A percentile compares a stretch with the other conserved stretches of the same genome.
These are phyloP conservation scores for Trypoxylon attenuatum DNA, from an alignment of 2,888 invertebrate species.

Conservation along the genomic window DNA sequence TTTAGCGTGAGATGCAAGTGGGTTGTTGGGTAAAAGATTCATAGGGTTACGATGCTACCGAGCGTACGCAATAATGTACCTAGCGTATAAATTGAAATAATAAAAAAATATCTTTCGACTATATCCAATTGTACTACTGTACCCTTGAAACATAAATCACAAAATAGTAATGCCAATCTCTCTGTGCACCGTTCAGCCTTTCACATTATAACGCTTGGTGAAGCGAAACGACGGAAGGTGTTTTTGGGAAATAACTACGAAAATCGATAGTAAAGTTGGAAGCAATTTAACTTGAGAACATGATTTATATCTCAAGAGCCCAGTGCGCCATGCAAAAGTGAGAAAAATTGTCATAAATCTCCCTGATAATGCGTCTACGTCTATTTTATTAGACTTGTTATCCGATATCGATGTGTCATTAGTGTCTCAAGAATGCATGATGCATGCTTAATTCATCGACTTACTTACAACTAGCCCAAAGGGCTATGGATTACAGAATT, in stretches of 20 bases:
- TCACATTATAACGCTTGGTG: background rate
- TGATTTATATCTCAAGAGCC: background rate
- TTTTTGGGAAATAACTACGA: background rate
- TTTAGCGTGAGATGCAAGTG: too few species aligned
- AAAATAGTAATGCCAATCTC: background rate
- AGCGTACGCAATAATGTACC: background rate
- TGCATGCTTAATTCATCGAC: background rate
- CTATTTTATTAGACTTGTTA: constrained; percentile 42
- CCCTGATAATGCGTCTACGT: constrained; percentile 35
- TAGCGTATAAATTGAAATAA: background rate
- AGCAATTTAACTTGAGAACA: background rate
- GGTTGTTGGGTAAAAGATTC: too few species aligned
- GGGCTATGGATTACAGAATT: background rate
- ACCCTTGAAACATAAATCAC: background rate
- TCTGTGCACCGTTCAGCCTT: background rate
- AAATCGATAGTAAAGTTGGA: background rate
- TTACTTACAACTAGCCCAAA: constrained; percentile 17
- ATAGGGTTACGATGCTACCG: too few species aligned
- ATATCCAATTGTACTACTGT: background rate
- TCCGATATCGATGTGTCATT: constrained; percentile 39
- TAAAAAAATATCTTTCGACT: too few species aligned
- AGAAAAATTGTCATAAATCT: constrained; percentile 22
- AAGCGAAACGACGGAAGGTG: background rate
- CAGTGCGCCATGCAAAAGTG: constrained; percentile 5
- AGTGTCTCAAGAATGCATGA: constrained; percentile 2